Evolutionary conservation across 2,797 vertebrate genomes (phyloP), one percentile per base, ranked within the genome.

Genomic region (Urosaurus nigricauda): DNA sequence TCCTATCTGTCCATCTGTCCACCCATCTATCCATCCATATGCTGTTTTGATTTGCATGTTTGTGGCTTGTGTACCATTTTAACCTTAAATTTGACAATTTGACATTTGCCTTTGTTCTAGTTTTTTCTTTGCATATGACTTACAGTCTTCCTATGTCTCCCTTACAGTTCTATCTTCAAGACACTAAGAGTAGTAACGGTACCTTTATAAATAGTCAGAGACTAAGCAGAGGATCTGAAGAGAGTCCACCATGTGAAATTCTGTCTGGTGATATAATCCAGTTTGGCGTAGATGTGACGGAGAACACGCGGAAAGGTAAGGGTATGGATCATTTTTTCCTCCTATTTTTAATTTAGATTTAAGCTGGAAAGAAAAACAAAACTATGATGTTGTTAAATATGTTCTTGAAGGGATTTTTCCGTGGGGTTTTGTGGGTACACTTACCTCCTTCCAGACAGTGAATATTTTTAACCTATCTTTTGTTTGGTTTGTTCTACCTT

Each of bases 161-260:
- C 93, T 94, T 95, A 56, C 96, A 99, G 99, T 99, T 99, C 96
- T 99, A 99, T 97, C 98, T 99, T 94, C 99, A 99, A 98, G 99
- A 99, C 98, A 99, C 99, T 95, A 99, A 99, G 96, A 99, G 99
- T 98, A 99, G 99, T 97, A 99, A 99, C 92, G 99, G 99, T 96
- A 99, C 99, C 87, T 99, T 99, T 97, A 99, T 99, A 96, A 99
- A 99, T 97, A 99, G 99, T 97, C 99, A 99, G 97, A 97, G 99
- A 95, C 95, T 99, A 96, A 99, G 99, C 94, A 98, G 98, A 63
- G 99, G 99, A 94, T 99, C 99, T 0, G 99, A 99, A 96, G 99
- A 99, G 97, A 99, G 99, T 94, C 98, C 98, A 47, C 98, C 99
- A 92, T 99, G 98, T 89, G 99, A 99, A 96, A 98, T 99, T 90